Evolutionary conservation across 2,888 invertebrate genomes (phyloP).

Genomic region (Cataglyphis livida): DNA sequence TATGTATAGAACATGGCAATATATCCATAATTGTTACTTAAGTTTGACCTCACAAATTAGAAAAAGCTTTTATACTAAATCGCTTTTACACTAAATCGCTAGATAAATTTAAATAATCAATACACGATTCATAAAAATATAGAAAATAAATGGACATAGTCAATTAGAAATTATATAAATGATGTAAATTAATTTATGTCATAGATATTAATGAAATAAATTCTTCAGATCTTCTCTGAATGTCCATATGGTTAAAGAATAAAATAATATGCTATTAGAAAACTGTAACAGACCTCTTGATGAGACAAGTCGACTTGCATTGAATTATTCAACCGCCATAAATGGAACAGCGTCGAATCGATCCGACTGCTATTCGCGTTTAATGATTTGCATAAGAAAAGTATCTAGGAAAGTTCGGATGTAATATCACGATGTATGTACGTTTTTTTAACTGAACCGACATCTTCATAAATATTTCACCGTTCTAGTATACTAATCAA

Average conservation of each 20-base stretch:
- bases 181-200: not conserved
- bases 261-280: not conserved
- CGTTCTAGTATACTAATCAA: conserved; percentile 6
- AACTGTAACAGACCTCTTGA: not conserved
- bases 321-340: conserved; percentile 23
- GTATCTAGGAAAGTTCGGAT: not conserved
- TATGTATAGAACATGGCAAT: not conserved
- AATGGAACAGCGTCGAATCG: conserved; percentile 1
- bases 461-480: conserved; percentile 30
- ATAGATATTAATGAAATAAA: not conserved
- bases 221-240: not conserved
- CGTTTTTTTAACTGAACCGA: conserved; percentile 8
- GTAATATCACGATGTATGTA: not conserved
- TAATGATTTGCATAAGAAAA: not conserved
- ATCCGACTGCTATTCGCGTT: not conserved
- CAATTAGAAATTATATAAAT: not conserved
- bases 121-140: not conserved
- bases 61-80: not conserved
- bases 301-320: conserved; percentile 2
- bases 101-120: not conserved
- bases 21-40: not conserved
- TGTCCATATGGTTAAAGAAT: not conserved
- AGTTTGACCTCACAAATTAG: not conserved
- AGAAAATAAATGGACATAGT: not conserved
- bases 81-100: not conserved